Evolutionary conservation across 2,113 vertebrate species (phyloP), one percentile per base, ranked within the genome.

Genomic region (Serilophus lunatus): DNA sequence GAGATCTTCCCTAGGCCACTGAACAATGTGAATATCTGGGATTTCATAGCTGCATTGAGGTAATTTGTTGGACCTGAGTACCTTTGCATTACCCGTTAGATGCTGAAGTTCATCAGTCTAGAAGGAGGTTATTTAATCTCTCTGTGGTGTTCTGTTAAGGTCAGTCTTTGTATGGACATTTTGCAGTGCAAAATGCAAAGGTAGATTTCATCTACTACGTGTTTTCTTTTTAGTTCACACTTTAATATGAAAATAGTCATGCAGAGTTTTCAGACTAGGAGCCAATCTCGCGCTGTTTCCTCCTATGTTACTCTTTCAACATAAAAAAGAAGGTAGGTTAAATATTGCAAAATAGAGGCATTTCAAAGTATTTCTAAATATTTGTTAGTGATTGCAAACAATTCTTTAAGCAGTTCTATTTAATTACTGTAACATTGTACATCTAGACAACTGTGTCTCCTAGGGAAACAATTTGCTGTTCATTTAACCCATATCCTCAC

Each of bases 401-500:
- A 53, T 57, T 54, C 53, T 70, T 84, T 76, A 71, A 79, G 24
- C 44, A 65, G 24, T 63, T 78, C 23, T 63, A 29, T 74, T 87
- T 19, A 66, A 3, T 36, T 82, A 24, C 20, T 5, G 1, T 64
- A 71, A 47, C 35, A 54, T 0, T 0, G 33, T 12, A 29, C 26
- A 63, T 75, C 22, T 57, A 78, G 42, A 63, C 31, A n/a, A 22
- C 25, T 0, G 0, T 31, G 13, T 64, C 15, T 33, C 6, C 44
- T 35, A 75, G 78, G 56, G 66, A 84, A 84, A 45, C 7, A 3
- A 5, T 56, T 75, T 72, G 47, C 25, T 20, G 3, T 59, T 91
- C 1, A 3, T 87, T 82, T 82, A 79, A 50, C 26, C 6, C 29
- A 11, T 54, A 35, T 56, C 15, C 10, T 78, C 84, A 31, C 44